These are phyloP conservation scores for Argyrosomus regius DNA, from an alignment of 2,797 vertebrate genomes.

Conservation along the genomic window DNA sequence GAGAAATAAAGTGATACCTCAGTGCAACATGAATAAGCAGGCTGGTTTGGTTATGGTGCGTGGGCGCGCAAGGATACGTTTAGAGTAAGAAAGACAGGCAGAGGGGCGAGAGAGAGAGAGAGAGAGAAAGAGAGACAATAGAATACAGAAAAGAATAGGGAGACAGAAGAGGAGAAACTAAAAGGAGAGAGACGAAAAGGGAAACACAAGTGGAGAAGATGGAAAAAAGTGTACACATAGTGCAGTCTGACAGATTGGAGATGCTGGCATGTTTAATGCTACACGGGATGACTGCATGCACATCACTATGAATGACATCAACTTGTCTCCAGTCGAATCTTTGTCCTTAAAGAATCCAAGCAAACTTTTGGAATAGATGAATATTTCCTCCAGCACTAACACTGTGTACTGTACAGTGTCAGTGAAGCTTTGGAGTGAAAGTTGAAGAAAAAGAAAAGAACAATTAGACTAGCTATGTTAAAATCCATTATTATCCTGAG, in stretches of 20 bases:
- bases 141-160: slow-evolving; percentile 17
- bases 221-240: slow-evolving; percentile 21
- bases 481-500: not conserved
- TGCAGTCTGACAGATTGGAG: slow-evolving; percentile 24
- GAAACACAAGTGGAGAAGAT: slow-evolving; percentile 4
- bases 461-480: not conserved
- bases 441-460: not conserved
- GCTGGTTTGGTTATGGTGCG: slow-evolving; percentile 66
- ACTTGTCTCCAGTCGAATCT: slow-evolving; percentile 27
- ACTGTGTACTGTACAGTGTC: not conserved
- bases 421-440: slow-evolving; percentile 16
- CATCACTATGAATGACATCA: slow-evolving; percentile 37
- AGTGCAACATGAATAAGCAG: slow-evolving; percentile 73
- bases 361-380: slow-evolving; percentile 28
- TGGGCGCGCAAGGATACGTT: slow-evolving; percentile 56
- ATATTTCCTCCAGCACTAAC: not conserved
- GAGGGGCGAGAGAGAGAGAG: not conserved
- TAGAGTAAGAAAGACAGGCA: slow-evolving; percentile 36
- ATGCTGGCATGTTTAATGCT: slow-evolving; percentile 21
- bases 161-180: slow-evolving; percentile 12
- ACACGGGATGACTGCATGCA: slow-evolving; percentile 26
- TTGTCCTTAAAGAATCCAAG: slow-evolving; percentile 14
- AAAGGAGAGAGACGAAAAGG: slow-evolving; percentile 14
- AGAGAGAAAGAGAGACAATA: slow-evolving; percentile 10
- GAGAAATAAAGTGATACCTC: slow-evolving; percentile 74